Evolutionary conservation across 2,113 vertebrate genomes (phyloP).

Genomic region (Pedetes capensis): DNA sequence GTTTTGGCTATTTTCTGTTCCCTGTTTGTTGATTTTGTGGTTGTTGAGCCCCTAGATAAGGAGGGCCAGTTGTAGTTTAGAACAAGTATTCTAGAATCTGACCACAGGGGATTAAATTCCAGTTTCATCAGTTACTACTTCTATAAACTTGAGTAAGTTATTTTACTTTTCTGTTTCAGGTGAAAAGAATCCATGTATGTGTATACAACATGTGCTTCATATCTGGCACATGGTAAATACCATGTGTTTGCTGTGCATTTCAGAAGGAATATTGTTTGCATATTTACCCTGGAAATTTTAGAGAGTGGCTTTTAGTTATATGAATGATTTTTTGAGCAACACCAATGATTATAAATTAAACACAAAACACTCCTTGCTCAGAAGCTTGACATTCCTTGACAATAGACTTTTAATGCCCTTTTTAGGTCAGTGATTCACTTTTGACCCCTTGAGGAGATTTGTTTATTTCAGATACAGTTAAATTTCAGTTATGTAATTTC

Average conservation of each 20-base stretch:
- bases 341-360: neutral
- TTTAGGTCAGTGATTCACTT: conserved; percentile 3
- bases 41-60: neutral
- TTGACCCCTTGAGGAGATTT: neutral
- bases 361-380: neutral
- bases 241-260: neutral
- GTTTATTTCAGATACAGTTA: conserved; percentile 4
- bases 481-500: too few species aligned
- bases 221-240: neutral
- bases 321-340: neutral
- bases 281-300: neutral
- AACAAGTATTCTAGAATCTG: neutral
- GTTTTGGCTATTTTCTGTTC: neutral
- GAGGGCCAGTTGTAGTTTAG: neutral
- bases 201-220: neutral
- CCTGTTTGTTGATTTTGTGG: neutral
- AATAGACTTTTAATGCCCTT: neutral
- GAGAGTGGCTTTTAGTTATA: neutral
- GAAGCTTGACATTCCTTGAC: neutral
- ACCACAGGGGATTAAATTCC: neutral
- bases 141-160: neutral
- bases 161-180: neutral
- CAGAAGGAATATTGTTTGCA: neutral
- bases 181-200: neutral
- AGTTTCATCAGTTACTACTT: neutral